Base-by-base conservation (phyloP, 1,140 invertebrate genomes). In the Tetramorium parvispinum region DNA sequence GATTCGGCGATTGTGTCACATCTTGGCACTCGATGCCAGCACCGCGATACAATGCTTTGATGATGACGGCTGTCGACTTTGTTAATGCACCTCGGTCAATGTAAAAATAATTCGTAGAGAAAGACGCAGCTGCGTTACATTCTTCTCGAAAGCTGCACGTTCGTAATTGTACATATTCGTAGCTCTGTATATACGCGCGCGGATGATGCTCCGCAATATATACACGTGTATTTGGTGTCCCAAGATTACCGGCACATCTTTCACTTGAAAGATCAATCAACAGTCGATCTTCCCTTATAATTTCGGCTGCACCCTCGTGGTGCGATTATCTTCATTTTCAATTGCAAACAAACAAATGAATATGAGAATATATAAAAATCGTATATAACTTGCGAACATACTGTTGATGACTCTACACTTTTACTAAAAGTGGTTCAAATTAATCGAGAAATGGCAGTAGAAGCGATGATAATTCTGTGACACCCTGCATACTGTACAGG, bases 1-100 rank as follows among this genome's bases (percentile, higher is more conserved):
- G 27, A 77, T 89, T 77, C 76, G 87, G 66, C 55, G 83, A 88
- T 88, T 88, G 68, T 88, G 76, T 89, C 87, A 88, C 70, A 61
- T 43, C 55, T 88, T 88, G 88, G 87, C 87, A 86, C 70, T 49
- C 76, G 76, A 76, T 49, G 79, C 70, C 46, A 85, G 55, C 51
- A 43, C 18, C 66, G 55, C 73, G 65, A 65, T 32, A 83, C 68
- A 83, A 83, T 83, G 65, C 65, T 43, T 32, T 18, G 43, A 57
- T 61, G 68, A 75, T 21, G 61, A 77, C 21, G 65, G 8, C 24
- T 75, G 55, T 49, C n/a, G 55, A 43, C 51, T 83, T 59, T 71
- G 68, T 83, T 53, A 83, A 73, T 59, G 43, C 68, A 43, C 53
- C 24, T 73, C 68, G 68, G 68, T 73, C 79, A 73, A 83, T 83